These are phyloP conservation scores for Apis cerana DNA, from an alignment of 1,140 invertebrate species.

Conservation along the genomic window DNA sequence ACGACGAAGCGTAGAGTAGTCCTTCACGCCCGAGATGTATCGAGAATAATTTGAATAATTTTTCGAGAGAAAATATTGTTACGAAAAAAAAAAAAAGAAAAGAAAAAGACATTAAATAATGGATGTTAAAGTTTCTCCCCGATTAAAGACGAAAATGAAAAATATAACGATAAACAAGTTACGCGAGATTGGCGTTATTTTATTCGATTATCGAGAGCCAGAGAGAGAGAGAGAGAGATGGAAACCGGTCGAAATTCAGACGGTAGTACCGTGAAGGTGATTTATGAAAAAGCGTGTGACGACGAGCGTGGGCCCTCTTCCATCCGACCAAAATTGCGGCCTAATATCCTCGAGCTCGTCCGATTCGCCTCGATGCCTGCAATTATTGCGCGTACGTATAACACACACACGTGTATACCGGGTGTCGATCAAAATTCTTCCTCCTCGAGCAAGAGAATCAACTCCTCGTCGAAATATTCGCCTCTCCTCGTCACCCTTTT, in stretches of 20 bases:
- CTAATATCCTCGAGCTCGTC: conserved; percentile 37
- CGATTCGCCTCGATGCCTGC: conserved; percentile 37
- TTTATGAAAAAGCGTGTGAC: conserved; percentile 36
- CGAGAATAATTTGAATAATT: no score
- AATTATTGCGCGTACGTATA: conserved; percentile 10
- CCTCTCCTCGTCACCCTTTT: no score
- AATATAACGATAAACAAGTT: no score
- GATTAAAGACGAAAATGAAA: not conserved
- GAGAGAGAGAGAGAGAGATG: no score
- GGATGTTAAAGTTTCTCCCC: not conserved
- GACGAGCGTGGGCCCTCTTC: conserved; percentile 7
- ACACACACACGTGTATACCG: not conserved
- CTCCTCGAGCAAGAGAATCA: no score
- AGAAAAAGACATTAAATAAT: no score
- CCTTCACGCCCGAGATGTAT: not conserved
- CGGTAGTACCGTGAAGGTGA: conserved; percentile 18
- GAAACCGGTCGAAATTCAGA: conserved; percentile 20
- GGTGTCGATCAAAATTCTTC: conserved; percentile 7
- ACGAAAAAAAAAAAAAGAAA: no score
- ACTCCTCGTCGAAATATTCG: no score
- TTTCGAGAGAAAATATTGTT: no score
- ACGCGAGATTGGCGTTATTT: not conserved
- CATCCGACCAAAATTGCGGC: conserved; percentile 32
- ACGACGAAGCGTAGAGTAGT: not conserved
- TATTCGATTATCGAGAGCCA: not conserved